Conservation (phyloP, 1,140 invertebrate genomes). For the Cydia strobilella region DNA sequence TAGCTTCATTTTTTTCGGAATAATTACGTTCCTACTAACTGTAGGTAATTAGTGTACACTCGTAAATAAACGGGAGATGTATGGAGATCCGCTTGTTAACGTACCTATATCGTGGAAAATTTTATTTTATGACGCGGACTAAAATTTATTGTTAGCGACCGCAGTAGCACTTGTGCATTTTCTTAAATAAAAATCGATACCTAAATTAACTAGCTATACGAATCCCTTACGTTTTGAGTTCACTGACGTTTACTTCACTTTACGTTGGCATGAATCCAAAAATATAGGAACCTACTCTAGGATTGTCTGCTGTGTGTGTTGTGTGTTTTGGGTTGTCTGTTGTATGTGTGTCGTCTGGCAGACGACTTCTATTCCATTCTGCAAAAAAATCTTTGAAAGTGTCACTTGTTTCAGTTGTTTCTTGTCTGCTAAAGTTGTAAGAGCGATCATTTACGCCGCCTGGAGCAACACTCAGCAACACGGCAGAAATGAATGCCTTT, state of each 20-base stretch:
- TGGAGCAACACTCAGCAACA: background rate
- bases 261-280: conserved; percentile 17
- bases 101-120: too few species aligned
- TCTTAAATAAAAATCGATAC: background rate
- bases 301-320: background rate
- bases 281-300: background rate
- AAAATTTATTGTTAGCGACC: too few species aligned
- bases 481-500: too few species aligned
- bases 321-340: background rate
- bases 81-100: too few species aligned
- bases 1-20: too few species aligned
- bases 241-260: conserved; percentile 16
- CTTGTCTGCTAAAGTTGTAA: background rate
- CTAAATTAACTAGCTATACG: background rate
- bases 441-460: background rate
- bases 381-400: background rate
- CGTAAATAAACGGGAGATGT: too few species aligned
- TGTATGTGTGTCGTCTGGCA: conserved; percentile 3
- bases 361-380: background rate
- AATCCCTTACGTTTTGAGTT: background rate
- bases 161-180: too few species aligned
- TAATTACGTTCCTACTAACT: too few species aligned
- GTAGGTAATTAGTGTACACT: too few species aligned
- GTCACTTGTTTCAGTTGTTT: background rate
- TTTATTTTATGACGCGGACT: too few species aligned